phyloP scores from a whole-genome alignment of 2,797 vertebrate species.

The Phoxinus dragarum region DNA sequence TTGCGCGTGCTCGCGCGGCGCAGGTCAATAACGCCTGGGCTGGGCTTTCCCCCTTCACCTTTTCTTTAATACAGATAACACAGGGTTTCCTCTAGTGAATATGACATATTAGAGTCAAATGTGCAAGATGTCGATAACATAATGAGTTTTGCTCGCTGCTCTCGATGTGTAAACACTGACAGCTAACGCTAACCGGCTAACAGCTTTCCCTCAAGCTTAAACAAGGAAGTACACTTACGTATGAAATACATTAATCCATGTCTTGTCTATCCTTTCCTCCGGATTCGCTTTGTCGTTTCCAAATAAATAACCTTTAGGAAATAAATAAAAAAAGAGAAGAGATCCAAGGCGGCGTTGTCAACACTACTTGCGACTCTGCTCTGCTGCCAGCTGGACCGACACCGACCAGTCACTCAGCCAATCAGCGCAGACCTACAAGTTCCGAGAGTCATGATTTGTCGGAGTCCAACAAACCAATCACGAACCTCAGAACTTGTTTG shows the following conservation, averaged over 20 bases:
- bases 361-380: constrained; percentile 60
- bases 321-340: constrained; percentile 17
- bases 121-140: not conserved
- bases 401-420: constrained; percentile 56
- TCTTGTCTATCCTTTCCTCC: constrained; percentile 60
- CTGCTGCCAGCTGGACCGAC: constrained; percentile 54
- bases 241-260: constrained; percentile 75
- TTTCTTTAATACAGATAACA: not conserved
- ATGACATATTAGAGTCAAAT: not conserved
- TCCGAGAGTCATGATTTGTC: constrained; percentile 11
- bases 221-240: constrained; percentile 67
- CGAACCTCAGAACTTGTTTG: not conserved
- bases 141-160: not conserved
- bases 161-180: constrained; percentile 32
- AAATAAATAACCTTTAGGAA: constrained; percentile 2
- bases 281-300: not conserved
- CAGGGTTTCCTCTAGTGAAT: too few species aligned
- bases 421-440: constrained; percentile 57
- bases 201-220: constrained; percentile 30
- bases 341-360: constrained; percentile 19
- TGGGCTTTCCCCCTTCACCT: not conserved
- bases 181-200: constrained; percentile 48
- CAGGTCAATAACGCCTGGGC: not conserved
- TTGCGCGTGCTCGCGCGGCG: constrained; percentile 4
- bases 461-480: not conserved